Conservation (phyloP, 2,113 vertebrate genomes). For the Psilopogon haemacephalus region DNA sequence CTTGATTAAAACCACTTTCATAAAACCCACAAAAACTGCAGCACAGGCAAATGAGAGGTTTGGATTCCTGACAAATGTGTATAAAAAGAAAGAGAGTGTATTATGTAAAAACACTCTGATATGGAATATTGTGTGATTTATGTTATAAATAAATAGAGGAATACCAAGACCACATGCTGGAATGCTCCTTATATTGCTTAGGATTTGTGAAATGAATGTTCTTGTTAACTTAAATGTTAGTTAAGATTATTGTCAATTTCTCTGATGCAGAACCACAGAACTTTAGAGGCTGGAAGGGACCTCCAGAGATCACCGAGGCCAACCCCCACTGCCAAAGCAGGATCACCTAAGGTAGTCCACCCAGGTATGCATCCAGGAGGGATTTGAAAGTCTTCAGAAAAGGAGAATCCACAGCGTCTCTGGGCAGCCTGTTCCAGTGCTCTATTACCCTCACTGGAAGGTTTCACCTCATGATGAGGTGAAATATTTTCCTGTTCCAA, state of each 20-base stretch:
- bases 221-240: not conserved
- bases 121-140: not conserved
- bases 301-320: no score
- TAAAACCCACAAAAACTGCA: not conserved
- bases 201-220: not conserved
- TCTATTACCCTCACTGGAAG: no score
- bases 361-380: no score
- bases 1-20: not conserved
- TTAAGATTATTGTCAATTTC: constrained; percentile 46
- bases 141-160: constrained; percentile 4
- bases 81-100: not conserved
- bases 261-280: not conserved
- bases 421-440: no score
- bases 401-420: no score
- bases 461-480: no score
- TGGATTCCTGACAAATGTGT: not conserved
- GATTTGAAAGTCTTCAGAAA: no score
- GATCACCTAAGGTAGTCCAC: no score
- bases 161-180: not conserved
- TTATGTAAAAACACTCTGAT: not conserved
- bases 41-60: not conserved
- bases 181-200: not conserved
- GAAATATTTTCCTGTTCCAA: no score
- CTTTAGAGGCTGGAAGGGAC: no score
- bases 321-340: no score